These are phyloP conservation scores for Oceanites oceanicus DNA, from an alignment of 2,113 vertebrate species.

Conservation along the genomic window DNA sequence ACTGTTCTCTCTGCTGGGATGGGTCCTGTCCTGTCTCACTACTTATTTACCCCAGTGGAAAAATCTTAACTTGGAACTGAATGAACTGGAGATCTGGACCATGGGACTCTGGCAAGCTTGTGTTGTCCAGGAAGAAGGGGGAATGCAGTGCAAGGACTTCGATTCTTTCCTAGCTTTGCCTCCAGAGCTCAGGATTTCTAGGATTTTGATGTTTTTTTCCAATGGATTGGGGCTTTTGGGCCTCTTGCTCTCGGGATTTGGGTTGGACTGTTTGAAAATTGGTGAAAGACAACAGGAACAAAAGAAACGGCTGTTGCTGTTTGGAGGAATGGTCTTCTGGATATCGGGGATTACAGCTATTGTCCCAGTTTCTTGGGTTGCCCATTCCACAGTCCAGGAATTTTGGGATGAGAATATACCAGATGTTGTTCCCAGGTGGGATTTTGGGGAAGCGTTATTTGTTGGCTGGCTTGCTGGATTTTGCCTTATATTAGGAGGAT, in stretches of 20 bases:
- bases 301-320: conserved; percentile 81
- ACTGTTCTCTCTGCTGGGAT: conserved; percentile 83
- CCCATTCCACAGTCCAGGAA: conserved; percentile 86
- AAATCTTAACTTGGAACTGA: conserved; percentile 89
- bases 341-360: conserved; percentile 83
- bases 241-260: conserved; percentile 77
- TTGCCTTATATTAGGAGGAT: conserved; percentile 85
- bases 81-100: conserved; percentile 92
- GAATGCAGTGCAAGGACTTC: conserved; percentile 89
- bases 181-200: conserved; percentile 82
- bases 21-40: conserved; percentile 84
- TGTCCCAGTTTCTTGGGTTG: conserved; percentile 87
- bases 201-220: conserved; percentile 88
- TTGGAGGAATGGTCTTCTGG: conserved; percentile 83
- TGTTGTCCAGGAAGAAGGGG: conserved; percentile 88
- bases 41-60: conserved; percentile 93
- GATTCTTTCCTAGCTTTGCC: conserved; percentile 86
- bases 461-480: conserved; percentile 91
- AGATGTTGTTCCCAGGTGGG: conserved; percentile 93
- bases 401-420: conserved; percentile 91
- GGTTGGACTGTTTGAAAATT: conserved; percentile 83
- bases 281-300: conserved; percentile 63
- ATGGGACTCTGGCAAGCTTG: conserved; percentile 91
- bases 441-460: conserved; percentile 93
- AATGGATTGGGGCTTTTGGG: conserved; percentile 80